Evolutionary conservation across 2,797 vertebrate genomes (phyloP), one percentile per base, ranked within the genome.

Genomic region (Macrochelys suwanniensis): DNA sequence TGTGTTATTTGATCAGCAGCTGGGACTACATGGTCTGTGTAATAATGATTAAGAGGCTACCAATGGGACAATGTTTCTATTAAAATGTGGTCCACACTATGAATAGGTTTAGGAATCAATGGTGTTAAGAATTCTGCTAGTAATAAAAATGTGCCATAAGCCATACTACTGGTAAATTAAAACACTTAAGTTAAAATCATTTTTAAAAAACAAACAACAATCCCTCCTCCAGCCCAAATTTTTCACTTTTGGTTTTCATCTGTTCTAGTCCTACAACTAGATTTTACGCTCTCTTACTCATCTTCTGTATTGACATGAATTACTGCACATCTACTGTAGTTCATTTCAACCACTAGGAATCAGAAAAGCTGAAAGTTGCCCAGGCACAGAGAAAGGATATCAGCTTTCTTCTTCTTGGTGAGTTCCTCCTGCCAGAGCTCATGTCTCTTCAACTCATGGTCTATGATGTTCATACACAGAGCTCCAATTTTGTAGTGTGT

Each of bases 361-460:
- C 76, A 87, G 28, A 89, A 57, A 94, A 96, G 4, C 7, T 74
- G 65, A 12, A 78, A 81, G 12, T 59, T 84, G 56, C 3, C 26
- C 78, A 76, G 92, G 15, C 84, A 42, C 13, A 93, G 10, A 76
- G 74, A 98, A 99, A 99, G 99, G 99, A 99, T 99, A 99, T 99
- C 98, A 95, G 99, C 99, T 97, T 99, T 99, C 97, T 99, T 99
- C 98, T 99, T 99, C 97, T 99, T 99, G 97, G 98, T 98, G 91
- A 99, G 98, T 94, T 99, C 99, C 42, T 99, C 99, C 92, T 99
- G 99, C 99, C 99, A 99, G 89, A 99, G 98, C 92, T 99, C 99
- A 19, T 98, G 99, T 95, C 99, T 99, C 98, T 99, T 99, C 97
- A 99, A 98, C 95, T 99, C 99, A 71, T 99, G 99, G 94, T 99